Conservation (phyloP, 2,113 vertebrate genomes). For the Regulus satrapa region DNA sequence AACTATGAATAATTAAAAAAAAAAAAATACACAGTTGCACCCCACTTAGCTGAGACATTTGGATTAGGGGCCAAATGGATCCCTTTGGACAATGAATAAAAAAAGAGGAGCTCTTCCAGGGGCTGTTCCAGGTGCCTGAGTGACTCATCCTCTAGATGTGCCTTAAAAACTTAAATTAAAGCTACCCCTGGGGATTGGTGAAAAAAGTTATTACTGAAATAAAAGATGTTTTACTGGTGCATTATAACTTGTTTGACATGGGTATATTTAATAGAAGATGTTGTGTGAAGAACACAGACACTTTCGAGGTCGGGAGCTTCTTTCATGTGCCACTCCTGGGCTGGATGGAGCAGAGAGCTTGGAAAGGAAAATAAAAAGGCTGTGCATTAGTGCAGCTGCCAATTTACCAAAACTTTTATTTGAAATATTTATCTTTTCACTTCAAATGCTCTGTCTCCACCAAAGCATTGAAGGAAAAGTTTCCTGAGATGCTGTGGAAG, state of each 20-base stretch:
- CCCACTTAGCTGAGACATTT: background rate
- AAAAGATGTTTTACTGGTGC: background rate
- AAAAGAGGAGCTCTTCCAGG: background rate
- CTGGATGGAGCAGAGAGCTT: background rate
- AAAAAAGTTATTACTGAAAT: background rate
- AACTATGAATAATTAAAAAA: background rate
- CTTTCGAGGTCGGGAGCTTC: background rate
- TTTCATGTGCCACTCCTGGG: background rate
- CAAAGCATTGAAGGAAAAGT: background rate
- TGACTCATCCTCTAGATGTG: background rate
- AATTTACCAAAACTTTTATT: background rate
- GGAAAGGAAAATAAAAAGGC: background rate
- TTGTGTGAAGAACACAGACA: background rate
- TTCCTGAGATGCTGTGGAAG: background rate
- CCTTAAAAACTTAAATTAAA: background rate
- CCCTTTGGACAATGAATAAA: background rate
- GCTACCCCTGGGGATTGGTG: background rate
- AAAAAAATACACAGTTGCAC: background rate
- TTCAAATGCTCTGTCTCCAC: background rate
- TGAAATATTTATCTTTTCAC: background rate
- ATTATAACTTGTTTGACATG: background rate
- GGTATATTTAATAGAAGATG: background rate
- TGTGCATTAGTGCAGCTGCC: background rate
- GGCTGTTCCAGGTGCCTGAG: background rate
- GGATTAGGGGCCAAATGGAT: background rate